Conservation (phyloP, 1,140 invertebrate species). For the fruit fly (Drosophila melanogaster) region Release_6_plus_ISO1_MT NT_033779.5:9516001-9516500, state of each 20-base stretch:
- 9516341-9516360: conserved; percentile 99
- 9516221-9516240: conserved; percentile 96
- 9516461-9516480: conserved; percentile 89
- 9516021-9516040: conserved; percentile 95
- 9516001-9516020: conserved; percentile 95
- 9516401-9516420: conserved; percentile 87
- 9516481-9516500: conserved; percentile 85
- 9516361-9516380: conserved; percentile 95
- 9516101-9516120: conserved; percentile 89
- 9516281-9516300: conserved; percentile 99
- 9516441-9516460: conserved; percentile 86
- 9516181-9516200: conserved; percentile 98
- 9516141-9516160: conserved; percentile 97
- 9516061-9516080: conserved; percentile 85
- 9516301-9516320: conserved; percentile 97
- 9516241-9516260: conserved; percentile 93
- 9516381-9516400: conserved; percentile 95
- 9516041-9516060: conserved; percentile 93
- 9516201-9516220: conserved; percentile 97
- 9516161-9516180: conserved; percentile 99
- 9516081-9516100: conserved; percentile 87
- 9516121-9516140: conserved; percentile 96
- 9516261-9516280: conserved; percentile 96
- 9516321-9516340: conserved; percentile 99
- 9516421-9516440: conserved; percentile 85